Evolutionary conservation across 2,113 vertebrate genomes (phyloP), one percentile per base, ranked within the genome.

Genomic region (Brachyhypopomus gauderio): DNA sequence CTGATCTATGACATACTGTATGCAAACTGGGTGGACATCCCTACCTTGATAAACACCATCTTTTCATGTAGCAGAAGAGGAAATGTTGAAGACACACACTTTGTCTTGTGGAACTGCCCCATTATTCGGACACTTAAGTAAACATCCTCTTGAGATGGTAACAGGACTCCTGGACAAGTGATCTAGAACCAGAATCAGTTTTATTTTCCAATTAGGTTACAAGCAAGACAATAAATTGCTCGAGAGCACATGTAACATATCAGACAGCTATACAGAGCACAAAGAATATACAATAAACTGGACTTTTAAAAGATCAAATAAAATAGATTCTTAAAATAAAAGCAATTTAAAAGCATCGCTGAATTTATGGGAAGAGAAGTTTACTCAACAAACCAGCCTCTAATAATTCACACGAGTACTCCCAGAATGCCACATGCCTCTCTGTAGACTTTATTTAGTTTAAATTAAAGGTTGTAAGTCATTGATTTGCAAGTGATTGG

Each of bases 1-100:
- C 41, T 8, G 41, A 45, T 45, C 41, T 45, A 1, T 60, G 17
- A 59, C 41, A 64, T 69, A 22, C 22, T 69, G n/a, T 4, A 1
- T 71, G 23, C 9, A 70, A 23, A 52, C 64, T 27, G 20, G 27
- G 8, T 76, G 41, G 80, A 16, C 30, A 41, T 38, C 16, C 92
- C 91, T 85, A 98, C 97, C 96, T 97, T 98, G 86, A 93, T 92
- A 92, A 99, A 97, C n/a, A 92, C 85, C 91, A 99, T 94, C 86
- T 91, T 95, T 88, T 96, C 93, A 80, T 94, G 91, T 89, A 98
- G 95, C 79, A 85, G 75, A 74, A 99, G 85, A 66, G 97, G 97
- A 73, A 98, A 99, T 6, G 80, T 87, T 41, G 95, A 93, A 79
- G 94, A 93, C 79, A 97, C 85, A 75, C 92, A 90, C 9, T 87